Percentiles rank a stretch among this genome's conserved stretches.
Conservation (phyloP, 2,888 invertebrate genomes). For the Yponomeuta evonymella region DNA sequence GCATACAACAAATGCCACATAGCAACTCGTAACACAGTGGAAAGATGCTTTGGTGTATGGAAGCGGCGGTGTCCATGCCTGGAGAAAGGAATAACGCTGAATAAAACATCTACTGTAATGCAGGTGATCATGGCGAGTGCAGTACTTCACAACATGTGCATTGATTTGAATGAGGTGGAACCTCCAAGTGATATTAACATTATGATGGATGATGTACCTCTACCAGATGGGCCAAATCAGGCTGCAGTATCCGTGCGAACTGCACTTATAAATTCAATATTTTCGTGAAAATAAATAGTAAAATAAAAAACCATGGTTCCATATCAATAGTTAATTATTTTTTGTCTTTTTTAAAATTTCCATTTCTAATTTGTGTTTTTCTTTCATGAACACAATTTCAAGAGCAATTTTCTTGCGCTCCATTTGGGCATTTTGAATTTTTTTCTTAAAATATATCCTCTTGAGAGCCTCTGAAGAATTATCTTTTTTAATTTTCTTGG, state of each 20-base stretch:
- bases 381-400: not conserved
- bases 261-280: not conserved
- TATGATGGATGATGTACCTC: not conserved
- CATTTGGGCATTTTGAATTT: not conserved
- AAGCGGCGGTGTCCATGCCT: slow-evolving; percentile 16
- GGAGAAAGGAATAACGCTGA: not conserved
- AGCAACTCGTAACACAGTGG: slow-evolving; percentile 34
- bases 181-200: not conserved
- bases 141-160: not conserved
- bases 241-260: not conserved
- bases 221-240: not conserved
- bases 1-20: slow-evolving; percentile 35
- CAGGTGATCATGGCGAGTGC: not conserved
- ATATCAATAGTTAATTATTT: not conserved
- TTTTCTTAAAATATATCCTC: not conserved
- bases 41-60: slow-evolving; percentile 25
- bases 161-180: not conserved
- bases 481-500: too few species aligned
- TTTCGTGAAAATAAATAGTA: not conserved
- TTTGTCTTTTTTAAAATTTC: not conserved
- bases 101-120: not conserved
- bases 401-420: not conserved
- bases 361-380: not conserved
- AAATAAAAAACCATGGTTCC: not conserved
- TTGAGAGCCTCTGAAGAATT: too few species aligned